Conservation (phyloP, 2,113 vertebrate species). For the Calidris pugnax region DNA sequence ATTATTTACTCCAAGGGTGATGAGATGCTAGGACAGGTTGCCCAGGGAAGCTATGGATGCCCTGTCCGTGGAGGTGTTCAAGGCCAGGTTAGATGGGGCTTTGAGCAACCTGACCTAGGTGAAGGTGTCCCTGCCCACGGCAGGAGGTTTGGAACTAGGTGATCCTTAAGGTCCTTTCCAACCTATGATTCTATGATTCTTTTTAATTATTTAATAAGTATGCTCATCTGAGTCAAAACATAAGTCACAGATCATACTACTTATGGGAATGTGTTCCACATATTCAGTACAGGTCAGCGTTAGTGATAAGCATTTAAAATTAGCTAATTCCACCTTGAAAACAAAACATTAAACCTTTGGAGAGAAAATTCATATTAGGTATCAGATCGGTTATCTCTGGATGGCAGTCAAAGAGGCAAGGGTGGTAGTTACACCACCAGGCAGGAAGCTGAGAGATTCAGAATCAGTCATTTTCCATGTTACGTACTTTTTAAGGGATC, state of each 20-base stretch:
- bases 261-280: background rate
- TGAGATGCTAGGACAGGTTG: background rate
- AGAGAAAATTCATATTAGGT: background rate
- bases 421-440: background rate
- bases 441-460: background rate
- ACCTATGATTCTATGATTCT: background rate
- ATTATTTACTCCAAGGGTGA: background rate
- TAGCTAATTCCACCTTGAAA: background rate
- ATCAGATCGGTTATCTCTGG: background rate
- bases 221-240: background rate
- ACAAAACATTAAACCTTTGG: background rate
- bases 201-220: background rate
- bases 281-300: background rate
- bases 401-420: background rate
- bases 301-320: background rate
- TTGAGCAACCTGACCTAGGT: background rate
- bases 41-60: background rate
- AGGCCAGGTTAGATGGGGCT: background rate
- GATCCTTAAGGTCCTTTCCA: background rate
- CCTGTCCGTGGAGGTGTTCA: background rate
- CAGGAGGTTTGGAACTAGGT: background rate
- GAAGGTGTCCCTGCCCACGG: background rate
- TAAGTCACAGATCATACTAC: background rate
- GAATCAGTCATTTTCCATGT: background rate
- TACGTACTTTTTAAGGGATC: background rate